Base-by-base conservation (phyloP, 2,113 vertebrate genomes). In the Semicossyphus pulcher region DNA sequence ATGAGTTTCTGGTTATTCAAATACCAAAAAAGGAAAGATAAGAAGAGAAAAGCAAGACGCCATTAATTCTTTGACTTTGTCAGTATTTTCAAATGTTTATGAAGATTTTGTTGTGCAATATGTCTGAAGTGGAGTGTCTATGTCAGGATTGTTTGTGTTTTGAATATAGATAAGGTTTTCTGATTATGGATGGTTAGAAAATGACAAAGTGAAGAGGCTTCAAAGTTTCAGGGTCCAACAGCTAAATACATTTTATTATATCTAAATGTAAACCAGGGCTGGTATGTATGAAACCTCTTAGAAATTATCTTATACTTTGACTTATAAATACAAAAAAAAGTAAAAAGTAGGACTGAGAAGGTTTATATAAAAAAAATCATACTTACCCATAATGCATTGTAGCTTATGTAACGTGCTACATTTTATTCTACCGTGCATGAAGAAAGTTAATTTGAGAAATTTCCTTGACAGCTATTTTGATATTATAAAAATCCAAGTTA, bases 1-100 rank as follows among this genome's bases (percentile, higher is more conserved):
- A 25, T 15, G 20, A 52, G 21, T 74, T 57, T 25, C 34, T 29
- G 42, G 1, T 49, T 71, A 37, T 80, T 65, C 14, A 23, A 14
- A 28, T 44, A 47, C 56, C 20, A 34, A 70, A 26, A 59, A 23
- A 20, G 10, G 15, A 42, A 52, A 48, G 23, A 11, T 51, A 62
- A 48, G 8, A 48, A 10, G 37, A 54, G 21, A 15, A 32, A 51
- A 58, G 18, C 28, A 31, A 39, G 42, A 56, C 67, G 48, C 26
- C 47, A 39, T 74, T 10, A 80, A 62, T 59, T 51, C 11, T 64
- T 75, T 42, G 54, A 62, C 12, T 80, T 61, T 71, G 68, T 86
- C 88, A 69, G 68, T 88, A 48, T 86, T 88, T 80, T 57, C 16
- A 59, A 70, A 25, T 80, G 67, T 75, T 57, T 54, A 16, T 65